A percentile compares a stretch with the other conserved stretches of the same genome.
phyloP scores from a whole-genome alignment of 2,113 vertebrate genomes.

The Meleagris gallopavo region DNA sequence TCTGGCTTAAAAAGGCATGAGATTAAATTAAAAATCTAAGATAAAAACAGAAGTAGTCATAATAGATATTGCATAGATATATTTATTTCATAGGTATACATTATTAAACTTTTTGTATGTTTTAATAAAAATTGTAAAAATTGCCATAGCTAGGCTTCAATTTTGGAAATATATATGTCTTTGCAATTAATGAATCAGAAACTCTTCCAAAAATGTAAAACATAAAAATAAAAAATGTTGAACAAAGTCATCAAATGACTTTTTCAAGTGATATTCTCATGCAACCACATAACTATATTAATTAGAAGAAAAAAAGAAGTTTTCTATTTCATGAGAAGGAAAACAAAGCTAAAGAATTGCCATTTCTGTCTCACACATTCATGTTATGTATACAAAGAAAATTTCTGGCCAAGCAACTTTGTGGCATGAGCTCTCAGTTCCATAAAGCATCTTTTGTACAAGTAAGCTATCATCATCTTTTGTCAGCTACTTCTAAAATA shows the following conservation, averaged over 20 bases:
- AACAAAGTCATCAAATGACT: neutral
- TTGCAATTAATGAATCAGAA: neutral
- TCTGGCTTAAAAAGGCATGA: neutral
- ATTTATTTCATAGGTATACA: neutral
- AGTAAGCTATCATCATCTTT: neutral
- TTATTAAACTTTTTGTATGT: neutral
- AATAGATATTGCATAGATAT: fast-evolving
- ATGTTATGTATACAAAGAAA: neutral
- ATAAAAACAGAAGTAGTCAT: neutral
- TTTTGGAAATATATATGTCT: neutral
- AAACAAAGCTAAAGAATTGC: neutral
- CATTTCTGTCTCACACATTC: neutral
- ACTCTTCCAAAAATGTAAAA: neutral
- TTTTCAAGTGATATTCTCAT: neutral
- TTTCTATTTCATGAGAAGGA: neutral
- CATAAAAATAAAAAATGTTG: neutral
- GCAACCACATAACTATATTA: fast-evolving
- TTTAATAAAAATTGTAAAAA: neutral
- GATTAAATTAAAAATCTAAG: neutral
- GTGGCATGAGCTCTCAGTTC: neutral
- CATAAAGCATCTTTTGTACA: neutral
- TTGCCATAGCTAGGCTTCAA: neutral
- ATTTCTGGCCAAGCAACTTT: neutral
- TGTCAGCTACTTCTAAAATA: neutral
- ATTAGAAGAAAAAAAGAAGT: neutral